A percentile compares a stretch with the other conserved stretches of the same genome.
These are phyloP conservation scores for Drosophila funebris DNA, from an alignment of 1,140 invertebrate species.

Conservation along the genomic window DNA sequence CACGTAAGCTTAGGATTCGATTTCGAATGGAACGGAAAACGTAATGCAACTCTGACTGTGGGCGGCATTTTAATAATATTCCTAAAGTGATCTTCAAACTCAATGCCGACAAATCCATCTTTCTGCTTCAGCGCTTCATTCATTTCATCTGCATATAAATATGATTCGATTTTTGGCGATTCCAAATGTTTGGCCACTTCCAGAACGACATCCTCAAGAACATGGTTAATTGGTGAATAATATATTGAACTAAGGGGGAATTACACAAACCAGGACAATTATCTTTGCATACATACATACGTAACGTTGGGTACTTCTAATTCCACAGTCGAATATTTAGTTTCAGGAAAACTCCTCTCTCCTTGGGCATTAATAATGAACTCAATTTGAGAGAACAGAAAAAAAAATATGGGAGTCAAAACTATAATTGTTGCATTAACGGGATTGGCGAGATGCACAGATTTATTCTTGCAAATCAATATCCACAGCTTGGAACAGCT, in stretches of 20 bases:
- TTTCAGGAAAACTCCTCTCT: background rate
- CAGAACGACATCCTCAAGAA: constrained; percentile 12
- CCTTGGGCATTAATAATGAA: no score
- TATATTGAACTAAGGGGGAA: constrained; percentile 31
- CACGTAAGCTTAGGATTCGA: background rate
- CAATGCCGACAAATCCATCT: constrained; percentile 42
- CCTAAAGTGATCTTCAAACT: constrained; percentile 34
- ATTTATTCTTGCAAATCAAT: constrained; percentile 39
- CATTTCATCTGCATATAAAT: background rate
- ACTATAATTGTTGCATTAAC: constrained; percentile 25
- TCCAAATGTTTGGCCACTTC: constrained; percentile 1
- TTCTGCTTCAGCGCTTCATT: background rate
- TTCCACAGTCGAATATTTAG: background rate
- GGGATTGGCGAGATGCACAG: constrained; percentile 25
- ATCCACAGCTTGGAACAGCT: constrained; percentile 26
- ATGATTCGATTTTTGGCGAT: background rate
- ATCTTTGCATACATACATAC: constrained; percentile 42
- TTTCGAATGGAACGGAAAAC: constrained; percentile 36
- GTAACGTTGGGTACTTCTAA: constrained; percentile 4
- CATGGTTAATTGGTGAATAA: constrained; percentile 42
- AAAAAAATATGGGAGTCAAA: constrained; percentile 22
- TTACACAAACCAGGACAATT: background rate
- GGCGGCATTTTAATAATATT: constrained; percentile 11
- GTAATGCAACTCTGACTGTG: constrained; percentile 17
- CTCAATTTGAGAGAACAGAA: background rate